Conservation (phyloP, 2,797 vertebrate species). For the Scarus forsteni region DNA sequence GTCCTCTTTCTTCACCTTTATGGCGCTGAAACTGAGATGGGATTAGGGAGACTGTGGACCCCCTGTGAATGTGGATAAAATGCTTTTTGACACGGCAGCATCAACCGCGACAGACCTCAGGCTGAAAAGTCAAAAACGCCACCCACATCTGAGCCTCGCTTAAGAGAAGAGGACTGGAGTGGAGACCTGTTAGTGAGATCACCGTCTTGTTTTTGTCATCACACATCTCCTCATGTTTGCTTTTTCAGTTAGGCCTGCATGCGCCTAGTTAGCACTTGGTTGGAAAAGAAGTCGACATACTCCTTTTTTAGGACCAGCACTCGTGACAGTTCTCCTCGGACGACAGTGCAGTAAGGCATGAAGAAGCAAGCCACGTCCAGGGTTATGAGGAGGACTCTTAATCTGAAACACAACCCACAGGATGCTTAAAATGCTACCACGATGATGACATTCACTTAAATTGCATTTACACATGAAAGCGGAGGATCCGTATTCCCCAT, state of each 20-base stretch:
- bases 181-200: slow-evolving; percentile 71
- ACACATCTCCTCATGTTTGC: slow-evolving; percentile 39
- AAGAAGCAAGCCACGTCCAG: slow-evolving; percentile 26
- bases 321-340: slow-evolving; percentile 20
- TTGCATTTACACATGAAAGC: slow-evolving; percentile 25
- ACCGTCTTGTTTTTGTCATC: slow-evolving; percentile 22
- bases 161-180: slow-evolving; percentile 54
- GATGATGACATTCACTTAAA: slow-evolving; percentile 32
- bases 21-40: slow-evolving; percentile 64
- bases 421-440: slow-evolving; percentile 42
- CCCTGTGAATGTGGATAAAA: slow-evolving; percentile 56
- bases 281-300: slow-evolving; percentile 22
- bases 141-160: slow-evolving; percentile 45
- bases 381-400: slow-evolving; percentile 31
- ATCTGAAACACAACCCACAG: slow-evolving; percentile 40
- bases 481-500: slow-evolving; percentile 46
- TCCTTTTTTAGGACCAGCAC: slow-evolving; percentile 20
- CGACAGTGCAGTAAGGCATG: slow-evolving; percentile 31
- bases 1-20: slow-evolving; percentile 77
- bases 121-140: slow-evolving; percentile 55
- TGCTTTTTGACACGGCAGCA: slow-evolving; percentile 38
- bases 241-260: slow-evolving; percentile 48
- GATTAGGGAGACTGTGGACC: slow-evolving; percentile 67
- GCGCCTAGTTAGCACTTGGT: slow-evolving; percentile 20
- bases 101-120: slow-evolving; percentile 28